Conservation (phyloP, 1,140 invertebrate species). For the Apolygus lucorum region DNA sequence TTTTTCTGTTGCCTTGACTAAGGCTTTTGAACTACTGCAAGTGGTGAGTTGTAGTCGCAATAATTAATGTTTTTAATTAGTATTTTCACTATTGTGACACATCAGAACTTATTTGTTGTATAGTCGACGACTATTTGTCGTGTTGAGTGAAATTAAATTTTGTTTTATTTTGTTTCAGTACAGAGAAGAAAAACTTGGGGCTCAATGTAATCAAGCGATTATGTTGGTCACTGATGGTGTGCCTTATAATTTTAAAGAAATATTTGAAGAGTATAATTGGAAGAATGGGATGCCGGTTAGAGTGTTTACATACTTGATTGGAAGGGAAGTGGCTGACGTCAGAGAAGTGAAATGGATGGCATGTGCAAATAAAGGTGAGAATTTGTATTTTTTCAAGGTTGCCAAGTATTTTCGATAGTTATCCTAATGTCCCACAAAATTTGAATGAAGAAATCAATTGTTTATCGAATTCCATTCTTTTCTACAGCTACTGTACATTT, state of each 20-base stretch:
- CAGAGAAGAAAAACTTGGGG: slow-evolving; percentile 38
- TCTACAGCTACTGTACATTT: too few relatives aligned
- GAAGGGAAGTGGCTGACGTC: slow-evolving; percentile 73
- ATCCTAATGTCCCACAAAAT: too few relatives aligned
- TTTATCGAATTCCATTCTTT: too few relatives aligned
- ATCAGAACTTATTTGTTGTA: background rate
- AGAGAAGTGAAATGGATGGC: slow-evolving; percentile 93
- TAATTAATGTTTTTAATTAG: background rate
- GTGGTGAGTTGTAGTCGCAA: too few relatives aligned
- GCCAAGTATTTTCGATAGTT: too few relatives aligned
- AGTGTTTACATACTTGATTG: slow-evolving; percentile 96
- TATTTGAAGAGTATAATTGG: slow-evolving; percentile 85
- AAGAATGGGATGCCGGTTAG: slow-evolving; percentile 67
- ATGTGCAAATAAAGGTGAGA: slow-evolving; percentile 75
- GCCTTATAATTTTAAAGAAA: slow-evolving; percentile 82
- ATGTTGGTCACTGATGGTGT: slow-evolving; percentile 98
- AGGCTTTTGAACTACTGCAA: slow-evolving; percentile 79
- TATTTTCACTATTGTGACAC: background rate
- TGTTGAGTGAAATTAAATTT: too few relatives aligned
- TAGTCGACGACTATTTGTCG: background rate
- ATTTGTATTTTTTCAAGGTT: background rate
- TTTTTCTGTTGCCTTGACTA: slow-evolving; percentile 80
- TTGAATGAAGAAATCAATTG: too few relatives aligned
- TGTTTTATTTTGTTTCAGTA: slow-evolving; percentile 34
- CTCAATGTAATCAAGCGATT: slow-evolving; percentile 82